These are phyloP conservation scores for Lasioglossum pauxillum DNA, from an alignment of 2,888 invertebrate species.

Conservation along the genomic window DNA sequence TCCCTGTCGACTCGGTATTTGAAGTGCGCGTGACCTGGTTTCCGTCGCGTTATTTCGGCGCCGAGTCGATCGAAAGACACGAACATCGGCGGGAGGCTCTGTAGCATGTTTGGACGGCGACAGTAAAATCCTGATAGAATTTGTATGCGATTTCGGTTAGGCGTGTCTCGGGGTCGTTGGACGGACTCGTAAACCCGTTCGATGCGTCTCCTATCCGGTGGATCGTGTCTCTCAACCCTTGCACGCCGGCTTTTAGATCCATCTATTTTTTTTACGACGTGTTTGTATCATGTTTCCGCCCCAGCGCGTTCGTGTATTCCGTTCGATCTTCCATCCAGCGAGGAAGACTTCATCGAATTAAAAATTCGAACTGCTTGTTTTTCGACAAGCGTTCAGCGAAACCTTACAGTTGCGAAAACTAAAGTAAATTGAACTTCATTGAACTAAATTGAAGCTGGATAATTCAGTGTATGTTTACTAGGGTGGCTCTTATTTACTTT, in stretches of 20 bases:
- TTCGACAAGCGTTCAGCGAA: background rate
- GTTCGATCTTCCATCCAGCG: background rate
- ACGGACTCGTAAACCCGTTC: constrained; percentile 36
- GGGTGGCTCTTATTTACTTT: too few species aligned
- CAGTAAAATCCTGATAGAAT: constrained; percentile 66
- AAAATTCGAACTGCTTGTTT: background rate
- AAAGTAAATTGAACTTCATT: too few species aligned
- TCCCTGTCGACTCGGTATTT: background rate
- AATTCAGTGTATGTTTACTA: background rate
- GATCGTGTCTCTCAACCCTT: background rate
- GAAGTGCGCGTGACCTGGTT: background rate
- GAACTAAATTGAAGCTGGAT: background rate
- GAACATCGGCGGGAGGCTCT: background rate
- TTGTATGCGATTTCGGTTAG: constrained; percentile 53
- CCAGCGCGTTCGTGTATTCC: background rate
- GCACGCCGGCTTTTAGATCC: background rate
- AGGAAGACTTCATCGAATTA: background rate
- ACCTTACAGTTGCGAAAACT: background rate
- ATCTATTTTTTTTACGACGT: constrained; percentile 12
- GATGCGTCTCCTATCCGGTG: constrained; percentile 22
- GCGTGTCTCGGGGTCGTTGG: constrained; percentile 32
- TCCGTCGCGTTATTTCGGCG: background rate
- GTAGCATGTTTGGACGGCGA: constrained; percentile 57
- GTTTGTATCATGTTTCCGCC: constrained; percentile 1
- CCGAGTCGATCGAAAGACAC: background rate